Conservation (phyloP, 2,888 invertebrate species). For the Oscheius sp. region DNA sequence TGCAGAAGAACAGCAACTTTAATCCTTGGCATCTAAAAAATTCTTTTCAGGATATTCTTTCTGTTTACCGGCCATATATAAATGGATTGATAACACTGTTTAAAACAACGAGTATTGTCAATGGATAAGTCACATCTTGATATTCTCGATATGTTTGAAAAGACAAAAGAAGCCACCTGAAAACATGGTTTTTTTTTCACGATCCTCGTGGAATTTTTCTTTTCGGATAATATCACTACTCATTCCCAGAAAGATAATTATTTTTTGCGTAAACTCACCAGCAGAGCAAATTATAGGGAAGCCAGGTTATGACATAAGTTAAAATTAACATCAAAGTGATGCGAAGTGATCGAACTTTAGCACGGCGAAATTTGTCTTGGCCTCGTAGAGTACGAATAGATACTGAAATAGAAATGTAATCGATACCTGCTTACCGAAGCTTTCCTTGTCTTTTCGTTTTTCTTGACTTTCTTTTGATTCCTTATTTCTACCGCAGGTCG, state of each 20-base stretch:
- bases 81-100: conserved; percentile 63
- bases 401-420: conserved; percentile 36
- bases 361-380: conserved; percentile 56
- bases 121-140: conserved; percentile 52
- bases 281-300: conserved; percentile 60
- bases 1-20: conserved; percentile 44
- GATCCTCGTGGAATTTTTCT: not conserved
- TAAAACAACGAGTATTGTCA: conserved; percentile 56
- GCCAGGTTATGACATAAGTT: conserved; percentile 60
- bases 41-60: not conserved
- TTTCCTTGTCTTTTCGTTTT: conserved; percentile 35
- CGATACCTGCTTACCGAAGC: conserved; percentile 29
- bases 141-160: conserved; percentile 47
- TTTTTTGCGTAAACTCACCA: conserved; percentile 38
- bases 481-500: conserved; percentile 41
- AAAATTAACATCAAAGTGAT: conserved; percentile 61
- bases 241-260: conserved; percentile 13
- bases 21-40: conserved; percentile 50
- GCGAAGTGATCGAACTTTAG: conserved; percentile 53
- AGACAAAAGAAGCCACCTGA: conserved; percentile 54
- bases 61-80: conserved; percentile 54
- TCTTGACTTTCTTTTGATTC: not conserved
- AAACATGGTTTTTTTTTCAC: conserved; percentile 2
- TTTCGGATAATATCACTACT: not conserved
- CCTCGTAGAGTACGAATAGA: conserved; percentile 49